Evolutionary conservation across 2,113 vertebrate genomes (phyloP), one percentile per base, ranked within the genome.

Genomic region (Lota lota): DNA sequence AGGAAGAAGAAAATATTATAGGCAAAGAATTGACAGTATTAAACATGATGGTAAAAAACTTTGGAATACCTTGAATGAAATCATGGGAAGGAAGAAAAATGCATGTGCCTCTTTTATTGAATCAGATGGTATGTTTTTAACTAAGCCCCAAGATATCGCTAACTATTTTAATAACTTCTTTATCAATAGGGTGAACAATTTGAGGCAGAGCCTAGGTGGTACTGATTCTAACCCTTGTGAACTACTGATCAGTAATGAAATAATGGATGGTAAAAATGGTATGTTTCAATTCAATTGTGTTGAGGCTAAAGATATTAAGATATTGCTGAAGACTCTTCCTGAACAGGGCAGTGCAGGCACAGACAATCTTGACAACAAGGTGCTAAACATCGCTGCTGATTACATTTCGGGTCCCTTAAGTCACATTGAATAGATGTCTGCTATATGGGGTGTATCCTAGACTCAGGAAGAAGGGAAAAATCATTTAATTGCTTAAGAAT

Each of bases 1-100:
- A 64, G 47, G 17, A 21, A 56, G 64, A 66, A 53, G 20, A 66
- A 54, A 5, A 54, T 54, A 66, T 54, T 17, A 66, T 54, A 4
- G 5, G 15, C 12, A 54, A 53, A 66, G 50, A 54, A 66, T 54
- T 17, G 3, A 14, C 10, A 10, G 10, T 24, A 16, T 56, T 21
- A 66, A 59, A 59, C 4, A 59, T 59, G 57, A 59, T 2, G 57
- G 57, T 54, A 33, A 33, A 33, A 33, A 33, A 33, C 28, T 5
- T 33, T 33, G 28, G 4, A 54, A 54, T 54, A 54, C 51, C 18
- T 54, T 54, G 51, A 59, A 59, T 18, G 57, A 59, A 19, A 59
- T 59, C 57, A 1, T 59, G 18, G 18, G 57, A 19, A 19, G n/a
- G n/a, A 19, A 59, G 18, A 61, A 5, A 22, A 22, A 61, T 22